Evolutionary conservation across 1,140 invertebrate species (phyloP), one percentile per base, ranked within the genome.

Genomic region (Leptinotarsa lineolata): DNA sequence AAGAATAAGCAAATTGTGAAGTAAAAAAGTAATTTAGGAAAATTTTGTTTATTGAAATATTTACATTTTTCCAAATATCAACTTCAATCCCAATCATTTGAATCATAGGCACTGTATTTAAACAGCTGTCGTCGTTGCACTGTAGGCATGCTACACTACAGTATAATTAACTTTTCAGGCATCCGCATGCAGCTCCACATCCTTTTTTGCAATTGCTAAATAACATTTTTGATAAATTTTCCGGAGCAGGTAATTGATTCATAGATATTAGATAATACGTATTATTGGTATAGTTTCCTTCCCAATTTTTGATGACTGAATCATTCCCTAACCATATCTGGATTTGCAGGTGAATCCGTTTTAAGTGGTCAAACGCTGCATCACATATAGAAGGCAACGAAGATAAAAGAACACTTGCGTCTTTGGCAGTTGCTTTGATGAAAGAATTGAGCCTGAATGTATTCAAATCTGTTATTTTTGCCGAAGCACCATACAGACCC

Each of bases 201-300:
- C 24, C 22, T 58, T 72, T 72, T 72, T 72, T 72, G 22, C 60
- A 54, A 67, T 68, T 68, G 58, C 71, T 68, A 67, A 72, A 72
- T 30, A 68, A 58, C 8, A 68, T 72, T 54, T 67, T 21, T 21
- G 54, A 20, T 30, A 68, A 1, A 68, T 72, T 72, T 48, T 72
- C n/a, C 45, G 46, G 71, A 54, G 63, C 63, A 13, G 64, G 44
- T 30, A 66, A 72, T 72, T 72, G 66, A 54, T 68, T 68, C 66
- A 45, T 68, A 6, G 30, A 44, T 68, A 44, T 68, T 68, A 39
- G 68, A 15, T 58, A 18, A 58, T 58, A 54, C 45, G 58, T 68
- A 44, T 68, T 68, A 68, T n/a, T 46, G 45, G 44, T 5, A 68
- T 68, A 60, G n/a, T n/a, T n/a, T n/a, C n/a, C n/a, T n/a, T n/a